Base-by-base conservation (phyloP, 2,113 vertebrate species). In the Protomyctophum bolini region DNA sequence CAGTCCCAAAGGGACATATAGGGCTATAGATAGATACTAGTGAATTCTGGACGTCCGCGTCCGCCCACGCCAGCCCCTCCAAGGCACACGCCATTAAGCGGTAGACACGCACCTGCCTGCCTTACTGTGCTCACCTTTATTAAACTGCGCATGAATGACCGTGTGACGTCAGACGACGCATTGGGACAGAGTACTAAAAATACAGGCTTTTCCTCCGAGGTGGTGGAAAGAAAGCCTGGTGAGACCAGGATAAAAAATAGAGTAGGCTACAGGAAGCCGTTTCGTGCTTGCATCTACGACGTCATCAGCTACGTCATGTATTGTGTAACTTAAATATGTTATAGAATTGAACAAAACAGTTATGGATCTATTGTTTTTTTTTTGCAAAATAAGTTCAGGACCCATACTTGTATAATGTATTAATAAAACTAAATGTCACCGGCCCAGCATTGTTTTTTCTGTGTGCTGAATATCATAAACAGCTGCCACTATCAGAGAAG, bases 1-100 rank as follows among this genome's bases (percentile, higher is more conserved):
- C 7, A 10, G 81, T 67, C 58, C 52, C 62, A 60, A 21, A 21
- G 66, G 81, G 78, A 81, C 58, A n/a, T n/a, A 29, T n/a, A n/a
- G n/a, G 46, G 59, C 77, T 66, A 79, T 56, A 72, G 70, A 77
- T 68, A 83, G 76, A 75, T 73, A 77, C 75, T 65, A 64, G 74
- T 78, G 76, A 78, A 80, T 58, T 78, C 72, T 54, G 33, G 33
- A 56, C 3, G 59, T 49, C 70, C 80, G 64, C 3, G 59, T 49
- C 70, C 80, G 64, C 81, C 86, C 85, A 87, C 73, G 50, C 77
- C 46, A 74, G 70, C 72, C 63, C 78, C 75, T 49, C 33, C 33
- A 75, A 73, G 68, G 83, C 57, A 45, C 69, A 68, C 33, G 72
- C 80, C 78, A 81, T 77, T 86, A 65, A 52, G 66, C 68, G 72